Evolutionary conservation across 2,797 vertebrate genomes (phyloP), one percentile per base, ranked within the genome.

Genomic region (Chrysocyon brachyurus): DNA sequence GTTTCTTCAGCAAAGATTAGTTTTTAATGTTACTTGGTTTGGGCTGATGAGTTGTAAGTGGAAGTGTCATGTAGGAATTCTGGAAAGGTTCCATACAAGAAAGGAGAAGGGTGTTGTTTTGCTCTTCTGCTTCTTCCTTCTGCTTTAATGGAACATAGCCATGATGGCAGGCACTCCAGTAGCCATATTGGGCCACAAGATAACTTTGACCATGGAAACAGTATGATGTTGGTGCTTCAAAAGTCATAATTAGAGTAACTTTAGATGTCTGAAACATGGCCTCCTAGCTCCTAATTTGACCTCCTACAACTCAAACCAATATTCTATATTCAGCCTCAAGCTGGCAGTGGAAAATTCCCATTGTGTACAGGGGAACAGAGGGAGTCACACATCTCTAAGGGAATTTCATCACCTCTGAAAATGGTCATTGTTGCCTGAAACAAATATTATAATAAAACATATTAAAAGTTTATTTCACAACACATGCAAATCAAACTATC

Each of bases 1-100:
- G n/a, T 75, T 87, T 89, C 66, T 33, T 78, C 79, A 33, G 40
- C 85, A 54, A 72, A 16, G 40, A 54, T 57, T 61, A 40, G 14
- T 84, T 90, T 79, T 61, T 95, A 91, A 66, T 12, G 56, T 87
- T 40, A 82, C n/a, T 73, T 75, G 36, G 22, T 94, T 94, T 49
- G 59, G 40, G 33, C 61, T 36, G 26, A n/a, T 46, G 78, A 75
- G 49, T 49, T 75, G 7, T 14, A 82, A 91, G 16, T 57, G 14
- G 63, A 93, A 90, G 49, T 22, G 17, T 17, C 46, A 24, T 68
- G 3, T 64, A 81, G 73, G 31, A 87, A 87, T 54, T 83, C 61
- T 70, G 77, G 70, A 24, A 78, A 84, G 5, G 1, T 61, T 82
- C 52, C 77, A 33, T 84, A 33, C 61, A 70, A 91, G 40, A 66